Conservation (phyloP, 2,888 invertebrate genomes). For the Brenthis hecate region DNA sequence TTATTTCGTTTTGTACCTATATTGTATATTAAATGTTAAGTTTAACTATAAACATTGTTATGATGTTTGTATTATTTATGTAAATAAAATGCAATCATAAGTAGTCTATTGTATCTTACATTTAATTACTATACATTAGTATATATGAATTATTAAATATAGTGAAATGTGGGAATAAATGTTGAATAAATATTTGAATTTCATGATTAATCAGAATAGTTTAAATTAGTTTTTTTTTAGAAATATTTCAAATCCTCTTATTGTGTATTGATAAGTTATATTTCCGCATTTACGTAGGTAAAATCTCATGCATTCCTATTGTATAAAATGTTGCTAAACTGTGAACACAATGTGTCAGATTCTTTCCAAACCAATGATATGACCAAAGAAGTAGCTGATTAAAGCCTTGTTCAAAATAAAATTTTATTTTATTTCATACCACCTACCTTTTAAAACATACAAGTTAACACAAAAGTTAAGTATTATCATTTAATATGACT, state of each 20-base stretch:
- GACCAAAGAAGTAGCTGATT: constrained; percentile 85
- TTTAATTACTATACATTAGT: constrained; percentile 47
- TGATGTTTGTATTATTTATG: constrained; percentile 79
- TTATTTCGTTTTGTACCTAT: constrained; percentile 72
- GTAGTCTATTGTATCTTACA: constrained; percentile 61
- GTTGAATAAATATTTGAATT: constrained; percentile 50
- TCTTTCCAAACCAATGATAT: constrained; percentile 84
- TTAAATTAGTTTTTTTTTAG: constrained; percentile 68
- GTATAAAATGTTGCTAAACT: constrained; percentile 48
- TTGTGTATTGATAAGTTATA: constrained; percentile 46
- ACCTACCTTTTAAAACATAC: not conserved
- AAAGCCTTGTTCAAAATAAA: constrained; percentile 73
- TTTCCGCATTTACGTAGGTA: constrained; percentile 64
- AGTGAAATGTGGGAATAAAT: constrained; percentile 62
- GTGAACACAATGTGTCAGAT: constrained; percentile 58
- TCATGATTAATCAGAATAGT: constrained; percentile 59
- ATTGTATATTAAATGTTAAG: constrained; percentile 76
- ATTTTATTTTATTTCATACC: constrained; percentile 49
- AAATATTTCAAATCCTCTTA: constrained; percentile 50
- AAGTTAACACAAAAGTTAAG: not conserved
- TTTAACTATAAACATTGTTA: constrained; percentile 73
- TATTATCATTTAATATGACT: not conserved
- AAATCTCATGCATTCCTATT: constrained; percentile 63
- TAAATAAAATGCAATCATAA: constrained; percentile 66
- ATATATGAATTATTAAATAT: constrained; percentile 53